Evolutionary conservation across 1,140 invertebrate species (phyloP).

Genomic region (Chlorops oryzae): DNA sequence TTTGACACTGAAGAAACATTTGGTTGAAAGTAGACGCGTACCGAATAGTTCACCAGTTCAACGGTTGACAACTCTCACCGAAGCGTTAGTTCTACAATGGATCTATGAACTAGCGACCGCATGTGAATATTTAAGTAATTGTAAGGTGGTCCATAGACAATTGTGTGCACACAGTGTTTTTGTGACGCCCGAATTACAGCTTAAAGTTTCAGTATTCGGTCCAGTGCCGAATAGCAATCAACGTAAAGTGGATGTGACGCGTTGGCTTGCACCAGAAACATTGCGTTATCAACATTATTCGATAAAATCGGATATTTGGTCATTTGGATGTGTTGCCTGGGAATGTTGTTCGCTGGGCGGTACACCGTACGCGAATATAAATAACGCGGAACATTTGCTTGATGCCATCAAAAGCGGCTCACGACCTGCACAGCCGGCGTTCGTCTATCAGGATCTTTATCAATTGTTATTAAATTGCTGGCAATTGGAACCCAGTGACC

Average conservation of each 20-base stretch:
- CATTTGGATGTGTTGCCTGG: conserved; percentile 75
- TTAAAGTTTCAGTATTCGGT: conserved; percentile 28
- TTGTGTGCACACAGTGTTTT: conserved; percentile 66
- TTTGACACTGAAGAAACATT: conserved; percentile 59
- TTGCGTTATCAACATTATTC: conserved; percentile 60
- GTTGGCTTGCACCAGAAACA: conserved; percentile 74
- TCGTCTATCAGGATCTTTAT: conserved; percentile 70
- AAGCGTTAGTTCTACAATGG: conserved; percentile 39
- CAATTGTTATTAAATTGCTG: conserved; percentile 79
- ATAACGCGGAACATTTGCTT: conserved; percentile 57
- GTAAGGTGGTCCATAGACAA: conserved; percentile 63
- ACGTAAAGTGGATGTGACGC: conserved; percentile 58
- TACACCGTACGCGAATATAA: conserved; percentile 67
- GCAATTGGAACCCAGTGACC: conserved; percentile 73
- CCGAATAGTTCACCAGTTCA: conserved; percentile 32
- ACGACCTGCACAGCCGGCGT: conserved; percentile 64
- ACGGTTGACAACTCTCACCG: conserved; percentile 53
- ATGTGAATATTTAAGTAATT: conserved; percentile 59
- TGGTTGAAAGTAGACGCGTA: conserved; percentile 34
- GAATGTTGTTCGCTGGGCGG: conserved; percentile 76
- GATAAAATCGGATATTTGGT: conserved; percentile 73
- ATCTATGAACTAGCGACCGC: conserved; percentile 56
- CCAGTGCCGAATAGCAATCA: conserved; percentile 37
- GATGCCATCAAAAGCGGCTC: conserved; percentile 61
- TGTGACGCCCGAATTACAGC: conserved; percentile 46